A percentile compares a stretch with the other conserved stretches of the same genome.
Conservation (phyloP, 2,113 vertebrate species). For the Motacilla alba region DNA sequence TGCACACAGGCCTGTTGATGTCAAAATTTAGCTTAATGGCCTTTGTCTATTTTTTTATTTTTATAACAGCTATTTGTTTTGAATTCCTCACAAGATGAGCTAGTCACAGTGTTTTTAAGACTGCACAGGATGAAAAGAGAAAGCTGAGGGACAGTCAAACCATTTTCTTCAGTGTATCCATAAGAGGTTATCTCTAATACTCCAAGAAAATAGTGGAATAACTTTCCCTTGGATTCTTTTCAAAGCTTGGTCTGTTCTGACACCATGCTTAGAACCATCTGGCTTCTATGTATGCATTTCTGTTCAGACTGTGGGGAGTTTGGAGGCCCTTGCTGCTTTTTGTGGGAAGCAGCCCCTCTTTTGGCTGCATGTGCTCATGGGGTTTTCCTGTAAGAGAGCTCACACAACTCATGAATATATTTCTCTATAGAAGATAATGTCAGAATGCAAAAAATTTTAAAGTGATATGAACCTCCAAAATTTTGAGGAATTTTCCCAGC, state of each 20-base stretch:
- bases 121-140: background rate
- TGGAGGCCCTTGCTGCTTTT: background rate
- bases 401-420: background rate
- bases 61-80: background rate
- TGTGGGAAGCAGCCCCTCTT: background rate
- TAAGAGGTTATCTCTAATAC: background rate
- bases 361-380: background rate
- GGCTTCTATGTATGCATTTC: background rate
- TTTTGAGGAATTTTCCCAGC: background rate
- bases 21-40: background rate
- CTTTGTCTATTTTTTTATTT: background rate
- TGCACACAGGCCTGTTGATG: background rate
- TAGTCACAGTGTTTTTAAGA: background rate
- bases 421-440: background rate
- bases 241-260: background rate
- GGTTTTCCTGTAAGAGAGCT: background rate
- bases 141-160: background rate
- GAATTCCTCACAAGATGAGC: background rate
- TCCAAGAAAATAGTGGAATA: background rate
- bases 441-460: background rate
- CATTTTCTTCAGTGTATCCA: background rate
- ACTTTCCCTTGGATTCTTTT: background rate
- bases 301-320: background rate
- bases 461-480: background rate
- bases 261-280: background rate